Percentiles rank a stretch among this genome's conserved stretches.
These are phyloP conservation scores for Oligia strigilis DNA, from an alignment of 2,888 invertebrate genomes.

Conservation along the genomic window DNA sequence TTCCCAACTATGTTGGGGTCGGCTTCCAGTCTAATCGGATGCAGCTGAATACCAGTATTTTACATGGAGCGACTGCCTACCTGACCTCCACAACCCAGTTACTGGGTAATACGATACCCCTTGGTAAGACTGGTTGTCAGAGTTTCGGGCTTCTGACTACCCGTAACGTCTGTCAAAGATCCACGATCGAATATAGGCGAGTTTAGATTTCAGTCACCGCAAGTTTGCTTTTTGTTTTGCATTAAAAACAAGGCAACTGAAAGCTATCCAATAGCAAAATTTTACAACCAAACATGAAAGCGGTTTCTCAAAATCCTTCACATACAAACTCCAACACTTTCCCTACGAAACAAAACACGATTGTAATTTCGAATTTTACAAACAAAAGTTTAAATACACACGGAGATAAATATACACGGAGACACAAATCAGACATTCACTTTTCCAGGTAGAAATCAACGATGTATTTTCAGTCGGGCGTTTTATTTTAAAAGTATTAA, in stretches of 20 bases:
- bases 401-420: slow-evolving; percentile 22
- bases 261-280: neutral
- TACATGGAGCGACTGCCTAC: too few species aligned
- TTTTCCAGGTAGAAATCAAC: slow-evolving; percentile 45
- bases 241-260: neutral
- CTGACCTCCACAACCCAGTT: too few species aligned
- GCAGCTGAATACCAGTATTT: too few species aligned
- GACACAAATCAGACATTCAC: slow-evolving; percentile 35
- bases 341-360: slow-evolving; percentile 34
- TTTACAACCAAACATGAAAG: slow-evolving; percentile 5
- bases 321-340: slow-evolving; percentile 16
- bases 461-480: slow-evolving; percentile 31
- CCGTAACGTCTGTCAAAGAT: too few species aligned
- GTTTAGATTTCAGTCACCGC: neutral
- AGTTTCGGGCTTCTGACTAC: too few species aligned
- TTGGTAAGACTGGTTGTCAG: too few species aligned
- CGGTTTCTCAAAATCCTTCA: slow-evolving; percentile 17
- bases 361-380: slow-evolving; percentile 28
- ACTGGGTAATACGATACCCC: too few species aligned
- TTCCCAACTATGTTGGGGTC: too few species aligned
- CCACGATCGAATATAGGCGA: neutral
- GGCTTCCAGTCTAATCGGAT: too few species aligned
- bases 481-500: slow-evolving; percentile 54
- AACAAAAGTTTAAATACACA: slow-evolving; percentile 32
- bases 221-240: slow-evolving; percentile 6